Conservation (phyloP, 2,888 invertebrate species). For the Cephus pulcher region DNA sequence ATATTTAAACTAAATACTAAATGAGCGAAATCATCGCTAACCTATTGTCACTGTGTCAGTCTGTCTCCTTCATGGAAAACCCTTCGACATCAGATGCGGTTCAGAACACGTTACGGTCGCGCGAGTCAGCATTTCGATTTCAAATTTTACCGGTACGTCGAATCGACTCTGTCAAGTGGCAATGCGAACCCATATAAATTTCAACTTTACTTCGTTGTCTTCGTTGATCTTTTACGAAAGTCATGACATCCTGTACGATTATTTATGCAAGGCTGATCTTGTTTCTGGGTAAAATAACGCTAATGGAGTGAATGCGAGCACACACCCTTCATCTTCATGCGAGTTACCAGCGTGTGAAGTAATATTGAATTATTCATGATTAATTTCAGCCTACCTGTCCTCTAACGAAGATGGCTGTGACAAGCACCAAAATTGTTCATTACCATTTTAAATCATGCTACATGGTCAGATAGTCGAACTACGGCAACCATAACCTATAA, state of each 20-base stretch:
- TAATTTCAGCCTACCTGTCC: neutral
- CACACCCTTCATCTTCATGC: neutral
- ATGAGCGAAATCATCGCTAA: slow-evolving; percentile 57
- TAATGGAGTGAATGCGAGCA: neutral
- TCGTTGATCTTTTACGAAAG: neutral
- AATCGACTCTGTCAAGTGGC: neutral
- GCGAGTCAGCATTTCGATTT: slow-evolving; percentile 15
- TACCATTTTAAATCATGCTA: neutral
- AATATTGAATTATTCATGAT: neutral
- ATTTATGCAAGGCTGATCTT: neutral
- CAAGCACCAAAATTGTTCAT: neutral
- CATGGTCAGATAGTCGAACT: neutral
- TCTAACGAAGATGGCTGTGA: neutral
- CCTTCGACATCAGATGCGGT: neutral
- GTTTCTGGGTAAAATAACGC: neutral
- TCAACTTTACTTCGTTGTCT: neutral
- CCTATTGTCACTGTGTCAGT: slow-evolving; percentile 14
- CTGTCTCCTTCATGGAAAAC: neutral
- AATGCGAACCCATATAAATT: neutral
- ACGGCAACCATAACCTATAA: neutral
- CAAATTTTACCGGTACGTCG: slow-evolving; percentile 20
- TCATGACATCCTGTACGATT: neutral
- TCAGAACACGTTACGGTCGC: neutral
- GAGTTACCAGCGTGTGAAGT: neutral
- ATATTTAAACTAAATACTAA: slow-evolving; percentile 64